Conservation (phyloP, 2,797 vertebrate genomes). For the Telmatherina bonti region DNA sequence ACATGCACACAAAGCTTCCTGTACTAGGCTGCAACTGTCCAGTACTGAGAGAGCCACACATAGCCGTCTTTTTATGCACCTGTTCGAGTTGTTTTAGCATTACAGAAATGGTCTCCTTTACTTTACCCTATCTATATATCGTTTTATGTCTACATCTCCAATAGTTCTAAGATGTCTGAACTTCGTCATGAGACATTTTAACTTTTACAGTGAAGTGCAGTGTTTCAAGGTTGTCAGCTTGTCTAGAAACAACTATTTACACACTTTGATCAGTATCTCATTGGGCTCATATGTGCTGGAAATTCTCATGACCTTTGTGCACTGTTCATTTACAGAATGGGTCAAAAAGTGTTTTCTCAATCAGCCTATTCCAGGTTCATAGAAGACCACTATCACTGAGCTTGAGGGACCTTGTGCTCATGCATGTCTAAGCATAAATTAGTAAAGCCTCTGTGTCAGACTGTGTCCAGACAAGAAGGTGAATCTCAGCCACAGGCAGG, state of each 20-base stretch:
- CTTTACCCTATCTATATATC: background rate
- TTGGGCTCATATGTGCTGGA: constrained; percentile 13
- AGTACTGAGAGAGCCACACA: constrained; percentile 38
- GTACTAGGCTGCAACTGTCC: constrained; percentile 70
- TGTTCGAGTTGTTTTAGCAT: constrained; percentile 49
- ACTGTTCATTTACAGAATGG: constrained; percentile 21
- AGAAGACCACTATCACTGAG: constrained; percentile 44
- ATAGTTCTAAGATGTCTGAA: background rate
- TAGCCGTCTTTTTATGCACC: constrained; percentile 63
- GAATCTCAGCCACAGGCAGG: constrained; percentile 79
- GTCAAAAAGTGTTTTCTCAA: constrained; percentile 48
- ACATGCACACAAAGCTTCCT: constrained; percentile 79
- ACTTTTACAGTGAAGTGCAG: background rate
- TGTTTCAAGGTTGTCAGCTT: background rate
- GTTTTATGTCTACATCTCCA: background rate
- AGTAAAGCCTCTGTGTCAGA: constrained; percentile 74
- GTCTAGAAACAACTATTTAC: constrained; percentile 17
- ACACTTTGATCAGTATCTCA: constrained; percentile 22
- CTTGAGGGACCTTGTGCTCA: constrained; percentile 65
- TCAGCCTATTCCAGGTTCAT: constrained; percentile 55
- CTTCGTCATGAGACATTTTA: background rate
- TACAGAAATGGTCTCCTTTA: constrained; percentile 1
- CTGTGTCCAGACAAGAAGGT: constrained; percentile 78
- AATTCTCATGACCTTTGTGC: constrained; percentile 41
- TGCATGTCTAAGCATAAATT: constrained; percentile 81